These are phyloP conservation scores for Sebastes steindachneri DNA, from an alignment of 2,797 vertebrate species.

Conservation along the genomic window DNA sequence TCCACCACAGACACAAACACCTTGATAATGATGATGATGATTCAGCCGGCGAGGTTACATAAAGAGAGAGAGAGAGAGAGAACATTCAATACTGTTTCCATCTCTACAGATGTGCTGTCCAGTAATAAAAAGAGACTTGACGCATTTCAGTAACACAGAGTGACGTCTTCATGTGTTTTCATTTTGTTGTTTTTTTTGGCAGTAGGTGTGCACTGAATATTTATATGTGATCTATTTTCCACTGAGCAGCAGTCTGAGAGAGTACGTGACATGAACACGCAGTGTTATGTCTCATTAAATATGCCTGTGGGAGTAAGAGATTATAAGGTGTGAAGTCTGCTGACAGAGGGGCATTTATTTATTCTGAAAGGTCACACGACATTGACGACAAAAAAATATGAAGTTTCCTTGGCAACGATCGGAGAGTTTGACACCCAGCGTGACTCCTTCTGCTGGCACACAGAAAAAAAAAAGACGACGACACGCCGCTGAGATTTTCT, in stretches of 20 bases:
- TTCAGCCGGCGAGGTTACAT: slow-evolving; percentile 32
- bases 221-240: not conserved
- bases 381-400: not conserved
- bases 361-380: not conserved
- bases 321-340: not conserved
- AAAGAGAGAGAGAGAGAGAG: slow-evolving; percentile 1
- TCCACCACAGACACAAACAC: slow-evolving; percentile 5
- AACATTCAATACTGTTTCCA: not conserved
- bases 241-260: not conserved
- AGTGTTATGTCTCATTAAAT: not conserved
- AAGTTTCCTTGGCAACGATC: not conserved
- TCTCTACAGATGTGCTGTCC: not conserved
- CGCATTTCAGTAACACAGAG: not conserved
- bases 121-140: not conserved
- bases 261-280: not conserved
- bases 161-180: not conserved
- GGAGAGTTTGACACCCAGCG: not conserved
- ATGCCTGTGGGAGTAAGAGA: not conserved
- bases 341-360: not conserved
- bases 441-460: not conserved
- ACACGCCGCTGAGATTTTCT: not conserved
- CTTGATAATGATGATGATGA: slow-evolving; percentile 35
- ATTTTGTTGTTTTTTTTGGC: not conserved
- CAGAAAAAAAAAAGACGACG: not conserved
- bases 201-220: not conserved